These are phyloP conservation scores for Leptinotarsa texana DNA, from an alignment of 1,140 invertebrate species.

Conservation along the genomic window DNA sequence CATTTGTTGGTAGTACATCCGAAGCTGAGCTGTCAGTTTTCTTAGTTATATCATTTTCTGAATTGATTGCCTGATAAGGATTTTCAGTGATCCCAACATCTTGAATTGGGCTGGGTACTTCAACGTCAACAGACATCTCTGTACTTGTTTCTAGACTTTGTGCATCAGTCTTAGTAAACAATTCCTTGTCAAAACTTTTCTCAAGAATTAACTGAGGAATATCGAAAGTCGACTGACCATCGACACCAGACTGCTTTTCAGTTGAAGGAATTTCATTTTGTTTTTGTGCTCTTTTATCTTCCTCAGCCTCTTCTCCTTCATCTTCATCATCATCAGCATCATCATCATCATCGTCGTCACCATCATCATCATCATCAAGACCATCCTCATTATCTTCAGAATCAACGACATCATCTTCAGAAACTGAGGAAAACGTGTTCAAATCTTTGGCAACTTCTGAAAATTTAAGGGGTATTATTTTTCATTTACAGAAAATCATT, in stretches of 20 bases:
- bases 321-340: slow-evolving; percentile 40
- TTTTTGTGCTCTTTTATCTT: background rate
- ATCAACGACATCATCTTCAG: no score
- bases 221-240: background rate
- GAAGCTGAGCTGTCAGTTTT: no score
- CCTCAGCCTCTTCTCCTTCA: slow-evolving; percentile 35
- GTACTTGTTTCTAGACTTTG: background rate
- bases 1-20: no score
- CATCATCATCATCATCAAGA: slow-evolving; percentile 31
- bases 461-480: no score
- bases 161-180: background rate
- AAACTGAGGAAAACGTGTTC: no score
- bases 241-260: background rate
- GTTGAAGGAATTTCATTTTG: background rate
- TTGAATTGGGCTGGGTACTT: slow-evolving; percentile 21
- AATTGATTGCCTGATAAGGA: background rate
- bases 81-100: slow-evolving; percentile 15
- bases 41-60: no score
- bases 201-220: background rate
- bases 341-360: slow-evolving; percentile 39
- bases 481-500: no score
- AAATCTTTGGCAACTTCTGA: no score
- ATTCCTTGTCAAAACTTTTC: background rate
- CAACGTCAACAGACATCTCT: slow-evolving; percentile 13
- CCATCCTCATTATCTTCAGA: no score